Conservation (phyloP, 1,140 invertebrate species). For the Drosophila quadrilineata region DNA sequence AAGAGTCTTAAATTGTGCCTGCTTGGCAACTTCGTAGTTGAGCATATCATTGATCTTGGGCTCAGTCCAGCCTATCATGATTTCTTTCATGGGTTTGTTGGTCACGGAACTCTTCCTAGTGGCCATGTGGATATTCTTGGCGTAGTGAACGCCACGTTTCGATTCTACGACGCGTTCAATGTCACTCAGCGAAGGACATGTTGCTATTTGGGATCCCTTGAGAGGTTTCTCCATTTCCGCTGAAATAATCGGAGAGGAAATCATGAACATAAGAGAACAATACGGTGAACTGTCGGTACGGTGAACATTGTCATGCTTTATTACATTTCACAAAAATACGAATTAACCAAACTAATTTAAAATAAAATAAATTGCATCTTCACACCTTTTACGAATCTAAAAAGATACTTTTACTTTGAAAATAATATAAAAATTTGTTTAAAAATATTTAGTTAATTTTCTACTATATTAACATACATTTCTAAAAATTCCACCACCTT, state of each 20-base stretch:
- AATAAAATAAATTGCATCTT: too few relatives aligned
- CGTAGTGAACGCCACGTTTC: slow-evolving; percentile 54
- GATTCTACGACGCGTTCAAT: slow-evolving; percentile 64
- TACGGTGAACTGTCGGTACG: background rate
- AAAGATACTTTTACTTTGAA: too few relatives aligned
- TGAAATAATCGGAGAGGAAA: slow-evolving; percentile 9
- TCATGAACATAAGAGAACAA: background rate
- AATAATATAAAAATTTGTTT: background rate
- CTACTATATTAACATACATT: background rate
- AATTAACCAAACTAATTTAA: background rate
- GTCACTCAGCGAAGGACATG: slow-evolving; percentile 70
- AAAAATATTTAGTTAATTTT: background rate
- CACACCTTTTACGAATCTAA: too few relatives aligned
- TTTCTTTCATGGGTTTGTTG: slow-evolving; percentile 49
- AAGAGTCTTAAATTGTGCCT: slow-evolving; percentile 29
- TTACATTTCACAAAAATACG: background rate
- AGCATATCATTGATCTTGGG: slow-evolving; percentile 72
- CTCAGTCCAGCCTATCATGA: slow-evolving; percentile 62
- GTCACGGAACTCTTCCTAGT: slow-evolving; percentile 22
- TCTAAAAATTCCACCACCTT: slow-evolving; percentile 7
- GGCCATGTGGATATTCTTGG: slow-evolving; percentile 56
- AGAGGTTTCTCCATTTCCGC: slow-evolving; percentile 47
- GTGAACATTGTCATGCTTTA: background rate
- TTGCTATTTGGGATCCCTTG: slow-evolving; percentile 29
- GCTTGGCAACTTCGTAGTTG: slow-evolving; percentile 53